These are phyloP conservation scores for Iselma pallidipennis DNA, from an alignment of 2,888 invertebrate genomes.

Conservation along the genomic window DNA sequence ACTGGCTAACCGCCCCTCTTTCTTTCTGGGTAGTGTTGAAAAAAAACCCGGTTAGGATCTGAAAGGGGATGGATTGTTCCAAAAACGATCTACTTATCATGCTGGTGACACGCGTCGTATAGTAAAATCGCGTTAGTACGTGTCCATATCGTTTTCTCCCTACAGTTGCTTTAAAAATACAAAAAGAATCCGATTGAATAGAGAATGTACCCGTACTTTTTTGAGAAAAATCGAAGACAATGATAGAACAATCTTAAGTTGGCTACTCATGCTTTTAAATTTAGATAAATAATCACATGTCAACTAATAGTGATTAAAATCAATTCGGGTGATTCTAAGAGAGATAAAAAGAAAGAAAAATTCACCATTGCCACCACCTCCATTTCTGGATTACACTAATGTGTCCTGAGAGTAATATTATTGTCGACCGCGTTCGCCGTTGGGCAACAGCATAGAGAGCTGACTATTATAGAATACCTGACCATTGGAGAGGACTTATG, in stretches of 20 bases:
- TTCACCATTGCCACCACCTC: background rate
- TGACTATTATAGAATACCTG: conserved; percentile 27
- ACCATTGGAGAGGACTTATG: conserved; percentile 39
- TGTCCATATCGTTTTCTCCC: background rate
- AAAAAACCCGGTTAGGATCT: background rate
- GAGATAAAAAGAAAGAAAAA: background rate
- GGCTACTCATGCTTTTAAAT: too few species aligned
- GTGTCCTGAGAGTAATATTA: conserved; percentile 36
- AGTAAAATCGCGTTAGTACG: conserved; percentile 1
- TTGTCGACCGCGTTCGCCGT: conserved; percentile 8
- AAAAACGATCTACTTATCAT: conserved; percentile 2
- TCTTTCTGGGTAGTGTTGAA: background rate
- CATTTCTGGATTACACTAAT: conserved; percentile 30
- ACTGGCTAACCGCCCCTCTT: background rate
- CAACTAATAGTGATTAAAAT: background rate
- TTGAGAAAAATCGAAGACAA: too few species aligned
- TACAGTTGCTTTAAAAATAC: background rate
- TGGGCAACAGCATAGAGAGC: conserved; percentile 6
- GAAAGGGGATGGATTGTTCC: background rate
- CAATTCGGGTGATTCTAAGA: background rate
- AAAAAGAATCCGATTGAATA: background rate
- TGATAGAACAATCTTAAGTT: too few species aligned
- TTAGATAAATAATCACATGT: too few species aligned
- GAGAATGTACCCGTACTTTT: too few species aligned
- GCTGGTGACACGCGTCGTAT: background rate